These are phyloP conservation scores for Meloidogyne floridensis DNA, from an alignment of 1,140 invertebrate species.

Conservation along the genomic window DNA sequence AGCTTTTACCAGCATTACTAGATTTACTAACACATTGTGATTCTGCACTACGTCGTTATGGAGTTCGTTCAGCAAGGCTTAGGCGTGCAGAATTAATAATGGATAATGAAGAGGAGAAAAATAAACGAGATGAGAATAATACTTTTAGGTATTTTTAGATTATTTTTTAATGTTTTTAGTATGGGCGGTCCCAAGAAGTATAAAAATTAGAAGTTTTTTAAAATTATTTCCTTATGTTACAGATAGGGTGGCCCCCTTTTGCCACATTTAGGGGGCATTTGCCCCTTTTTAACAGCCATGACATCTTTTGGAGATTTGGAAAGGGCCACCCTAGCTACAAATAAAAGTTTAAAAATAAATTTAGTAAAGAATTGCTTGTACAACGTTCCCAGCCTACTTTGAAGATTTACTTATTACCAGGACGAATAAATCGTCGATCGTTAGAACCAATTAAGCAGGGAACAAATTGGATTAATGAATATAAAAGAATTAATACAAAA, in stretches of 20 bases:
- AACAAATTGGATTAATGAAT: not conserved
- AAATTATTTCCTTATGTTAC: too few relatives aligned
- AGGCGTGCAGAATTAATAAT: constrained; percentile 57
- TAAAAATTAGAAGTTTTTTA: too few relatives aligned
- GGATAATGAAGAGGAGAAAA: constrained; percentile 26
- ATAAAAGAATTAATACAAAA: not conserved
- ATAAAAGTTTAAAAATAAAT: not conserved
- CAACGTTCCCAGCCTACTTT: not conserved
- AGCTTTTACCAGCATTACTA: constrained; percentile 49
- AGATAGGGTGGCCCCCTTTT: too few relatives aligned
- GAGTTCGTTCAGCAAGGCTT: constrained; percentile 58
- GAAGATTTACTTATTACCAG: not conserved
- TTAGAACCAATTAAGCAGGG: not conserved
- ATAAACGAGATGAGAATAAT: not conserved
- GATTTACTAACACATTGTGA: constrained; percentile 58
- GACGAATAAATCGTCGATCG: not conserved
- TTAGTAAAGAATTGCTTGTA: not conserved
- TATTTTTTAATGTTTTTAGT: too few relatives aligned
- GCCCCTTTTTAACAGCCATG: too few relatives aligned
- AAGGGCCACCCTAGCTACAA: too few relatives aligned
- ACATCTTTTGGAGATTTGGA: too few relatives aligned
- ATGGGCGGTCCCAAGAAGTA: too few relatives aligned
- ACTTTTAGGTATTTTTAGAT: not conserved
- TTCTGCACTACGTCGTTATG: constrained; percentile 56
- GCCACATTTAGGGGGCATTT: too few relatives aligned